phyloP scores from a whole-genome alignment of 2,888 invertebrate genomes.

The Dicycla oo region DNA sequence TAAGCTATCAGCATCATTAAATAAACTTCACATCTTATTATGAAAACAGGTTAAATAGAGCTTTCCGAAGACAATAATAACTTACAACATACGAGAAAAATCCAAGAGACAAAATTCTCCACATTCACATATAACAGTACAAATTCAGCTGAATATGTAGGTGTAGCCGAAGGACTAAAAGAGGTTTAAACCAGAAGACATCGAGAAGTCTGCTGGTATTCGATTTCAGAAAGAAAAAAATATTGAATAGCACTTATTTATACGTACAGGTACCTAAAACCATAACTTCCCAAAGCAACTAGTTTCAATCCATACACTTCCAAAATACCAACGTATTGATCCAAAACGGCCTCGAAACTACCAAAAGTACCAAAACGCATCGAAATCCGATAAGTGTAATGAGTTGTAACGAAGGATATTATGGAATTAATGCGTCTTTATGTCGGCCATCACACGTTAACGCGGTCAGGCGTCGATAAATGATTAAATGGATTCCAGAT shows the following conservation, averaged over 20 bases:
- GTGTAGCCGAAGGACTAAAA: background rate
- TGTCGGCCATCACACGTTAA: conserved; percentile 36
- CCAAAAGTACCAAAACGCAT: conserved; percentile 24
- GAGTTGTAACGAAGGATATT: conserved; percentile 37
- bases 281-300: background rate
- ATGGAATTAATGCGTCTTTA: conserved; percentile 47
- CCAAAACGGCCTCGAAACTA: conserved; percentile 14
- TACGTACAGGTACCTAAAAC: background rate
- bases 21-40: background rate
- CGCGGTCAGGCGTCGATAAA: conserved; percentile 41
- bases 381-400: conserved; percentile 49
- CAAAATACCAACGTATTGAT: conserved; percentile 10
- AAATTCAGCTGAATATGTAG: background rate
- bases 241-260: background rate
- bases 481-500: conserved; percentile 41
- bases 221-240: background rate
- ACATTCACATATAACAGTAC: background rate
- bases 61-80: background rate
- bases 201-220: background rate
- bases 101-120: too few species aligned
- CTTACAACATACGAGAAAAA: background rate
- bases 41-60: background rate
- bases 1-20: background rate
- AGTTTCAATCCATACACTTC: background rate
- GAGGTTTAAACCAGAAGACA: background rate